Percentiles rank a stretch among this genome's conserved stretches.
These are phyloP conservation scores for Falco punctatus DNA, from an alignment of 2,113 vertebrate genomes.

Conservation along the genomic window DNA sequence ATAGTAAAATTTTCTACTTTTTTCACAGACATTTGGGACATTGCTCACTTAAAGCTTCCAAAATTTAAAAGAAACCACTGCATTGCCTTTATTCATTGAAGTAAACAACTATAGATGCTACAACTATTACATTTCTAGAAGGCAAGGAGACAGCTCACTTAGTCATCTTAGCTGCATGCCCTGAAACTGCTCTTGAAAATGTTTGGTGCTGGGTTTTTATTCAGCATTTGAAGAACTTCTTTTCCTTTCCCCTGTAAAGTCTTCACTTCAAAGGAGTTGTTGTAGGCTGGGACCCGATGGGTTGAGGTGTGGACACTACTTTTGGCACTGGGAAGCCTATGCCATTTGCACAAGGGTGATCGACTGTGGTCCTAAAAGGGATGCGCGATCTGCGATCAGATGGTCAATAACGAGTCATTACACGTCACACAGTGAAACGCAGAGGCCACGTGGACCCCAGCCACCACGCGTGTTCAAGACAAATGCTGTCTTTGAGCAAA, in stretches of 20 bases:
- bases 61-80: background rate
- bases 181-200: background rate
- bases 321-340: background rate
- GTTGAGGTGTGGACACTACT: background rate
- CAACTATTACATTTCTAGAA: background rate
- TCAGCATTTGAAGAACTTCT: background rate
- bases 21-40: background rate
- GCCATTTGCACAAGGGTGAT: background rate
- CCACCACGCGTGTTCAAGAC: background rate
- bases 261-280: background rate
- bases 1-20: background rate
- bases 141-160: background rate
- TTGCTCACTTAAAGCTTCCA: background rate
- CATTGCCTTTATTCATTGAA: background rate
- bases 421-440: accelerated
- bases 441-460: background rate
- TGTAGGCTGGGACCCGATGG: background rate
- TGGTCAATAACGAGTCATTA: background rate
- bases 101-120: background rate
- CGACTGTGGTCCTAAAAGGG: background rate
- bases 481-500: background rate
- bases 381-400: background rate
- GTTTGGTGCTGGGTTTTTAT: background rate
- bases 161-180: background rate
- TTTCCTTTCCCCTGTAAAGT: constrained; percentile 31